These are phyloP conservation scores for Eucriotettix oculatus DNA, from an alignment of 2,888 invertebrate species.

Conservation along the genomic window DNA sequence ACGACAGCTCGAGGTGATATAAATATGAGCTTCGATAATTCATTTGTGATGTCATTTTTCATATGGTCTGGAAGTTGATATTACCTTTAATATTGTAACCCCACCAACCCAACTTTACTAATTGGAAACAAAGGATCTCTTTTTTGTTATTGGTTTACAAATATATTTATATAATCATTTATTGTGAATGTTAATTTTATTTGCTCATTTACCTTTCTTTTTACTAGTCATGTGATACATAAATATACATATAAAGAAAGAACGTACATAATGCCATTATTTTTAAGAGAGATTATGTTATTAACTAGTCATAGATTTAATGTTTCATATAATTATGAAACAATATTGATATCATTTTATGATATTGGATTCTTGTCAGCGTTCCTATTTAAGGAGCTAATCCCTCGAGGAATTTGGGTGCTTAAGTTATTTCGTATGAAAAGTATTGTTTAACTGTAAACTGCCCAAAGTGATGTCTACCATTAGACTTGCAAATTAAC, in stretches of 20 bases:
- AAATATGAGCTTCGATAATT: too few species aligned
- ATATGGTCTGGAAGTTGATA: too few species aligned
- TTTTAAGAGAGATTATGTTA: background rate
- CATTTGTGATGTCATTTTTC: too few species aligned
- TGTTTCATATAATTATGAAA: background rate
- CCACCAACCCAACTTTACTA: background rate
- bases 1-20: too few species aligned
- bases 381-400: background rate
- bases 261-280: slow-evolving; percentile 1
- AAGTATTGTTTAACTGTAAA: background rate
- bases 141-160: slow-evolving; percentile 1
- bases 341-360: background rate
- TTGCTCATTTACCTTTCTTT: slow-evolving; percentile 1
- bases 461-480: background rate
- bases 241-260: background rate
- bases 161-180: slow-evolving; percentile 1
- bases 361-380: background rate
- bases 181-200: slow-evolving; percentile 4
- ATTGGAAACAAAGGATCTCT: slow-evolving; percentile 2
- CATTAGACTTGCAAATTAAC: background rate
- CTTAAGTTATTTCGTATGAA: background rate
- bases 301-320: slow-evolving; percentile 2
- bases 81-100: too few species aligned
- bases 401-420: background rate
- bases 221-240: slow-evolving; percentile 3